Percentiles rank a stretch among this genome's conserved stretches.
Conservation (phyloP, 92 coral and sea anemone genomes). For the Siderastrea siderea region DNA sequence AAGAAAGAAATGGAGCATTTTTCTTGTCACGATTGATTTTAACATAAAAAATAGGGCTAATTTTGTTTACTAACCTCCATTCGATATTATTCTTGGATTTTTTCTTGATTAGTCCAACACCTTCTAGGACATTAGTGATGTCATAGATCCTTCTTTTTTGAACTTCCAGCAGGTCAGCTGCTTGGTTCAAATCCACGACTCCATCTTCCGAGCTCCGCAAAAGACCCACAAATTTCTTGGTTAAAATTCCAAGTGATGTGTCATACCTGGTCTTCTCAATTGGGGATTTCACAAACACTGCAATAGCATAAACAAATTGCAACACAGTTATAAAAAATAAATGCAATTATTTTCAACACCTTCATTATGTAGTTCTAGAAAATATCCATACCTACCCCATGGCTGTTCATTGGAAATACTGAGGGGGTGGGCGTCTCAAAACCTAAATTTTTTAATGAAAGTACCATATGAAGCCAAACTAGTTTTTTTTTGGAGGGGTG, state of each 20-base stretch:
- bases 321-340: background rate
- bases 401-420: no score
- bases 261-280: conserved; percentile 96
- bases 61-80: conserved; percentile 81
- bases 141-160: conserved; percentile 97
- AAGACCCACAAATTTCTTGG: conserved; percentile 98
- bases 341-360: no score
- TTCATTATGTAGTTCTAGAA: no score
- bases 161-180: conserved; percentile 91
- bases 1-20: no score
- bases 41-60: no score
- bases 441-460: no score
- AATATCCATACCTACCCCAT: no score
- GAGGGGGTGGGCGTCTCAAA: no score
- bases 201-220: conserved; percentile 89
- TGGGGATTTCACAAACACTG: conserved; percentile 83
- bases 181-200: conserved; percentile 92
- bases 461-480: no score
- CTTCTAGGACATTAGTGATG: conserved; percentile 98
- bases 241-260: conserved; percentile 94
- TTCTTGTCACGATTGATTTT: no score
- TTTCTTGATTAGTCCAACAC: conserved; percentile 95
- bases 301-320: background rate
- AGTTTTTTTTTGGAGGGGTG: no score
- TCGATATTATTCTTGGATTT: conserved; percentile 98